A percentile compares a stretch with the other conserved stretches of the same genome.
phyloP scores from a whole-genome alignment of 2,888 invertebrate species.

The Eilema depressum region DNA sequence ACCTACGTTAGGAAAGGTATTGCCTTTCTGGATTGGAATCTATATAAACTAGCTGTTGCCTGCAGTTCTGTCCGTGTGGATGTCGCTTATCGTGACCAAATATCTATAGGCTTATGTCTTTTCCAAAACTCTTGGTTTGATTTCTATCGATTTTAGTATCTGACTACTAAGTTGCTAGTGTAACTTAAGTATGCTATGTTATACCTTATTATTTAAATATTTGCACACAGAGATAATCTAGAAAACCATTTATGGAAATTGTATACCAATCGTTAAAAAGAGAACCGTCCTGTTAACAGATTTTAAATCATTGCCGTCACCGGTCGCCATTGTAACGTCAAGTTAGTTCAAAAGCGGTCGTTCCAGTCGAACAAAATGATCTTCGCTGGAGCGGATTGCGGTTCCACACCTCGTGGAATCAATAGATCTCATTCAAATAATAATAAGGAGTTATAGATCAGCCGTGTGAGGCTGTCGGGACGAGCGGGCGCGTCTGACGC shows the following conservation, averaged over 20 bases:
- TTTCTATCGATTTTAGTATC: neutral
- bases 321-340: conserved; percentile 84
- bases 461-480: conserved; percentile 62
- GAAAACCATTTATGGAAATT: conserved; percentile 86
- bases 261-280: conserved; percentile 87
- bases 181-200: conserved; percentile 60
- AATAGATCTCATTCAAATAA: conserved; percentile 87
- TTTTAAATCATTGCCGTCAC: conserved; percentile 87
- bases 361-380: conserved; percentile 86
- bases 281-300: conserved; percentile 87
- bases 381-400: conserved; percentile 78
- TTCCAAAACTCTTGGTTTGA: neutral
- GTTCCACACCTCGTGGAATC: conserved; percentile 84
- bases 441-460: conserved; percentile 87
- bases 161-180: conserved; percentile 23
- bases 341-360: conserved; percentile 86
- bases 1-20: neutral
- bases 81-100: too few relatives aligned
- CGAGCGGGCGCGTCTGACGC: conserved; percentile 59
- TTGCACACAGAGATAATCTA: conserved; percentile 78
- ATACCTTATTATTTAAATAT: conserved; percentile 77
- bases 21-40: too few relatives aligned
- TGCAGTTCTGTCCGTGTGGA: too few relatives aligned
- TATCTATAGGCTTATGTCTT: too few relatives aligned
- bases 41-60: neutral